Evolutionary conservation across 2,888 invertebrate species (phyloP).

Genomic region (Autographa gamma): DNA sequence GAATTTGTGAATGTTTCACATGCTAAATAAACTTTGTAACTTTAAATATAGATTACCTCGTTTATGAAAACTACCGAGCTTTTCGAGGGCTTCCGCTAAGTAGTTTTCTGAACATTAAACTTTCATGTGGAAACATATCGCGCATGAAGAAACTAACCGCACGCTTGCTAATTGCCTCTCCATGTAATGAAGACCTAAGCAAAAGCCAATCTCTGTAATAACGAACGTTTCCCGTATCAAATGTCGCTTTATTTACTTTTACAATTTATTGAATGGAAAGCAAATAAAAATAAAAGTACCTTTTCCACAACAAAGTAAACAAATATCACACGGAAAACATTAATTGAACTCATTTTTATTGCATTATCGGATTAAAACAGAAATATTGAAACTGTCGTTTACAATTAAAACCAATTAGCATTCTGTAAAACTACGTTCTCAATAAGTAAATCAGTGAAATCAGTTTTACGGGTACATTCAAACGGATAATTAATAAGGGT

Average conservation of each 20-base stretch:
- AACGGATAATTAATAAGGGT: conserved; percentile 59
- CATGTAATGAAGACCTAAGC: background rate
- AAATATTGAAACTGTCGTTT: conserved; percentile 28
- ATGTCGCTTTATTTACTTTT: background rate
- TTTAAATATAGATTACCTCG: background rate
- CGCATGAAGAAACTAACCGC: conserved; percentile 3
- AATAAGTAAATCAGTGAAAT: conserved; percentile 52
- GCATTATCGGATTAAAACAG: conserved; percentile 17
- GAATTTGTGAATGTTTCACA: conserved; percentile 1
- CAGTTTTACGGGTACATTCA: conserved; percentile 46
- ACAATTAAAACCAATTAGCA: conserved; percentile 33
- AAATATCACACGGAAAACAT: conserved; percentile 12
- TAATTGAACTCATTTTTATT: conserved; percentile 25
- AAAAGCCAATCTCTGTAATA: background rate
- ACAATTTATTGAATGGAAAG: background rate
- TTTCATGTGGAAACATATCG: conserved; percentile 4
- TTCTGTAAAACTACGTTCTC: conserved; percentile 31
- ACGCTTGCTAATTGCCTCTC: conserved; percentile 8
- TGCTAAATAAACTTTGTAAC: background rate
- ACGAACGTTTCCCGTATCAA: background rate
- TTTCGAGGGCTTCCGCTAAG: background rate
- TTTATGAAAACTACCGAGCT: background rate
- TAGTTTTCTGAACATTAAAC: background rate
- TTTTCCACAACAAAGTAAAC: conserved; percentile 11
- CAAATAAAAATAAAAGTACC: conserved; percentile 8